Evolutionary conservation across 2,113 vertebrate genomes (phyloP).

Genomic region (Campylomormyrus numenius): DNA sequence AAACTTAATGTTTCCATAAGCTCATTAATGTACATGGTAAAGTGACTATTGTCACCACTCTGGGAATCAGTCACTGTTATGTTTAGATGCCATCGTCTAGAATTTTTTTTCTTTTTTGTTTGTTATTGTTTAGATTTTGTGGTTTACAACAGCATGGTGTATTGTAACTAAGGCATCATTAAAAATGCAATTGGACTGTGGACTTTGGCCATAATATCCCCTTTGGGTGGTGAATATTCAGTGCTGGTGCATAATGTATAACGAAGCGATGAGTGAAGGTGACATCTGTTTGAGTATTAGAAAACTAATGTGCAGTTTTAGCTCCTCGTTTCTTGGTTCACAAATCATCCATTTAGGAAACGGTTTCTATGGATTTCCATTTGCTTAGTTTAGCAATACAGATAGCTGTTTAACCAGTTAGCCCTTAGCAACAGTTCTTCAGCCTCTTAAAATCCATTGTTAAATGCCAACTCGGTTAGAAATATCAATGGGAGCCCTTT

Average conservation of each 20-base stretch:
- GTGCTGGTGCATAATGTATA: background rate
- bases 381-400: background rate
- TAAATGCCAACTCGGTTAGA: background rate
- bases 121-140: background rate
- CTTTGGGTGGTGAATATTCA: constrained; percentile 5
- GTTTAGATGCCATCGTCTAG: background rate
- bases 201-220: background rate
- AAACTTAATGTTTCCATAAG: background rate
- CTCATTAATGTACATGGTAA: background rate
- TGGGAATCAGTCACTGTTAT: background rate
- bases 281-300: background rate
- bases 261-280: background rate
- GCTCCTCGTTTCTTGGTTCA: background rate
- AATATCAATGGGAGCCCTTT: background rate
- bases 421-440: background rate
- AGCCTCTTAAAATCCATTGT: background rate
- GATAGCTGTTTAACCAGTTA: background rate
- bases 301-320: background rate
- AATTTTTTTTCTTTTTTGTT: background rate
- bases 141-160: background rate
- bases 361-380: background rate
- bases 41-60: background rate
- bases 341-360: background rate
- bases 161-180: constrained; percentile 6
- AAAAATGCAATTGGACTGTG: background rate